Conservation (phyloP, 2,888 invertebrate genomes). For the Stenoptilia bipunctidactyla region DNA sequence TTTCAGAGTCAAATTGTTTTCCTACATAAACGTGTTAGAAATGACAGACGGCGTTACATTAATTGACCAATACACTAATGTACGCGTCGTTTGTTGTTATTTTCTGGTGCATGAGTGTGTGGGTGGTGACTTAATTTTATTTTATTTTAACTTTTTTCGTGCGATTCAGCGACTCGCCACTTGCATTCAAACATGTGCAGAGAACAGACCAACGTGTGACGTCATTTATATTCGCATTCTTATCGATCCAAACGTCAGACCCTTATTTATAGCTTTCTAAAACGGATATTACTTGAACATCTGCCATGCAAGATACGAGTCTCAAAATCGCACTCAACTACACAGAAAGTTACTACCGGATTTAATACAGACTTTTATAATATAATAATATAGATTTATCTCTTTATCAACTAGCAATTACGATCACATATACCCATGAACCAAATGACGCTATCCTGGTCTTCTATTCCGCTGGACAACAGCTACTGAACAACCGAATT, state of each 20-base stretch:
- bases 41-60: conserved; percentile 60
- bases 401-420: conserved; percentile 60
- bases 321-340: conserved; percentile 16
- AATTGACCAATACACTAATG: conserved; percentile 62
- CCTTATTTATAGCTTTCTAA: background rate
- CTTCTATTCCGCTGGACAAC: conserved; percentile 34
- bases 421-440: conserved; percentile 65
- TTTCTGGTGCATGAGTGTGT: conserved; percentile 54
- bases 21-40: conserved; percentile 68
- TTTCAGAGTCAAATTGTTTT: conserved; percentile 71
- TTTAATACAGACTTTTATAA: conserved; percentile 41
- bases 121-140: conserved; percentile 31
- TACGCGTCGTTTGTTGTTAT: conserved; percentile 47
- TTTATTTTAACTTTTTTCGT: conserved; percentile 19
- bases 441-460: conserved; percentile 56
- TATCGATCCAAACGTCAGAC: background rate
- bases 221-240: no score
- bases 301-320: background rate
- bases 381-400: conserved; percentile 50
- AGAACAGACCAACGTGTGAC: no score
- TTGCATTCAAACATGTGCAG: conserved; percentile 11
- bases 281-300: conserved; percentile 2
- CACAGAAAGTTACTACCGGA: conserved; percentile 36
- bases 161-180: conserved; percentile 22
- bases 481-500: conserved; percentile 33